Percentiles rank a stretch among this genome's conserved stretches.
Conservation (phyloP, 2,888 invertebrate species). For the Ischnus inquisitorius region DNA sequence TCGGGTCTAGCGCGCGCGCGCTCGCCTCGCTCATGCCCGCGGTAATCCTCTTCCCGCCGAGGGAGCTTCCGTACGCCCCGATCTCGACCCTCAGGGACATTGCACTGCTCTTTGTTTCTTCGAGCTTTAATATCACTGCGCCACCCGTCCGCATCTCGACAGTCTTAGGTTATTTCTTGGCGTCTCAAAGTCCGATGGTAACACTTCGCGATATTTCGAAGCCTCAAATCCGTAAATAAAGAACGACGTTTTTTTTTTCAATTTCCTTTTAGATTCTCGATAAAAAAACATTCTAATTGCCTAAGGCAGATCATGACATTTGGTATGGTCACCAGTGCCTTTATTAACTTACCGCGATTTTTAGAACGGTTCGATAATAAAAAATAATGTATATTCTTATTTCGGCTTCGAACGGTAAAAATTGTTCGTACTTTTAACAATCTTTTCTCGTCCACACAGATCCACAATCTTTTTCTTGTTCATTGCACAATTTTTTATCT, state of each 20-base stretch:
- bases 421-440: too few relatives aligned
- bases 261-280: neutral
- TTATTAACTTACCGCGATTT: too few relatives aligned
- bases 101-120: constrained; percentile 79
- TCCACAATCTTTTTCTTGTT: too few relatives aligned
- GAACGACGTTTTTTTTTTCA: neutral
- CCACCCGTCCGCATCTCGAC: constrained; percentile 55
- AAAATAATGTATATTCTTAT: too few relatives aligned
- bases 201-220: neutral
- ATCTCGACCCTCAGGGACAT: constrained; percentile 64
- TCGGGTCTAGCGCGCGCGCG: constrained; percentile 70
- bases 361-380: too few relatives aligned
- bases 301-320: too few relatives aligned
- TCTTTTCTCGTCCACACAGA: too few relatives aligned
- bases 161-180: neutral
- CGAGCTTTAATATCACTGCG: constrained; percentile 78
- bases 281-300: too few relatives aligned
- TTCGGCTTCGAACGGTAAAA: too few relatives aligned
- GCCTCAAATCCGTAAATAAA: neutral
- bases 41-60: constrained; percentile 83
- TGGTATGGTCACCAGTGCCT: too few relatives aligned
- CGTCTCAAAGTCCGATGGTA: neutral
- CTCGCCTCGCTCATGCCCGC: constrained; percentile 54
- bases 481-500: too few relatives aligned
- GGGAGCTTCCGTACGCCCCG: constrained; percentile 73